Conservation (phyloP, 2,888 invertebrate species). For the Morpho achilles region DNA sequence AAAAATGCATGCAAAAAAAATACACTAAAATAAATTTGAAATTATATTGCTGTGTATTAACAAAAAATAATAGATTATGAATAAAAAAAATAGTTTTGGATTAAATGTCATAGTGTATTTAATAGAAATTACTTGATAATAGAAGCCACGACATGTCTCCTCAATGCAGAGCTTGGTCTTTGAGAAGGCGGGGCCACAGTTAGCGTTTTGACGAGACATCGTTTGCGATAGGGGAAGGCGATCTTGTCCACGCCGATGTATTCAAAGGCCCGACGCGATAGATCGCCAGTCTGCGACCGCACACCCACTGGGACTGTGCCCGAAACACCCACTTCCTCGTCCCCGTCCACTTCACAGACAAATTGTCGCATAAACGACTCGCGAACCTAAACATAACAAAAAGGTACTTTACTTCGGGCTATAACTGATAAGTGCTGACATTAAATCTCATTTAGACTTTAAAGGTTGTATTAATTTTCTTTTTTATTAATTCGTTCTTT, state of each 20-base stretch:
- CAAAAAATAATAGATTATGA: too few species aligned
- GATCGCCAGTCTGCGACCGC: conserved; percentile 38
- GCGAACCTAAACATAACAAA: conserved; percentile 82
- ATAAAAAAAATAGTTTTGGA: too few species aligned
- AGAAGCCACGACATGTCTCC: conserved; percentile 89
- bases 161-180: conserved; percentile 87
- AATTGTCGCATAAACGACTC: conserved; percentile 99
- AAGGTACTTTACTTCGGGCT: too few species aligned
- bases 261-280: conserved; percentile 60
- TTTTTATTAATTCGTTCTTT: too few species aligned
- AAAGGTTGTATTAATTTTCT: too few species aligned
- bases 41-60: too few species aligned
- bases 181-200: conserved; percentile 90
- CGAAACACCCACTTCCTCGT: conserved; percentile 80
- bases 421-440: too few species aligned
- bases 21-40: too few species aligned
- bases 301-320: conserved; percentile 25
- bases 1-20: too few species aligned
- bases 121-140: conserved; percentile 86
- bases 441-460: too few species aligned
- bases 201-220: conserved; percentile 89
- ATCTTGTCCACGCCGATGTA: conserved; percentile 65
- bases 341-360: conserved; percentile 91
- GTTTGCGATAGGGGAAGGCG: conserved; percentile 85
- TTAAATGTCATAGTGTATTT: too few species aligned